Conservation (phyloP, 2,888 invertebrate genomes). For the Luperina testacea region DNA sequence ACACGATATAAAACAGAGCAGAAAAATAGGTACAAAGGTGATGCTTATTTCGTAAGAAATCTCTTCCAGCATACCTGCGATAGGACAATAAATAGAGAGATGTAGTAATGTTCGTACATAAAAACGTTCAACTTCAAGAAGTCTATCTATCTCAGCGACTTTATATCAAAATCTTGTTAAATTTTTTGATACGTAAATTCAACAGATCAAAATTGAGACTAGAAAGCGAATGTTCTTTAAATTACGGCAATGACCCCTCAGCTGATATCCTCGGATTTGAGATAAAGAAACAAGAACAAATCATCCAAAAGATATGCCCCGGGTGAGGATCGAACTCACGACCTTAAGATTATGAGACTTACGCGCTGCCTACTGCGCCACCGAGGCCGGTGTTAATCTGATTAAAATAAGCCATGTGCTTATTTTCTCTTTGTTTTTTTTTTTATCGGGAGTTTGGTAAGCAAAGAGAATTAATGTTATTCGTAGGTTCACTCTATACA, state of each 20-base stretch:
- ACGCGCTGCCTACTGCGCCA: constrained; percentile 97
- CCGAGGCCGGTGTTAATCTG: constrained; percentile 89
- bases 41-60: no score
- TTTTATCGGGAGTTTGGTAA: neutral
- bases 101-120: neutral
- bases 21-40: no score
- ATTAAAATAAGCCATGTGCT: neutral
- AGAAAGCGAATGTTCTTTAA: neutral
- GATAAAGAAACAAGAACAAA: neutral
- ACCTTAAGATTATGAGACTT: constrained; percentile 98
- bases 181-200: neutral
- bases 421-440: neutral
- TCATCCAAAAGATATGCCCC: constrained; percentile 56
- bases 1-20: no score
- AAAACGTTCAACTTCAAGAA: neutral
- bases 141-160: neutral
- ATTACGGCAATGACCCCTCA: neutral
- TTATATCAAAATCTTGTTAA: neutral
- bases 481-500: neutral
- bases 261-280: neutral
- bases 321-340: constrained; percentile 83
- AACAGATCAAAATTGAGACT: neutral
- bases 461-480: neutral
- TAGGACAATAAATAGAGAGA: no score
- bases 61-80: no score